These are phyloP conservation scores for Calliphora vomitoria DNA, from an alignment of 2,888 invertebrate species.

Conservation along the genomic window DNA sequence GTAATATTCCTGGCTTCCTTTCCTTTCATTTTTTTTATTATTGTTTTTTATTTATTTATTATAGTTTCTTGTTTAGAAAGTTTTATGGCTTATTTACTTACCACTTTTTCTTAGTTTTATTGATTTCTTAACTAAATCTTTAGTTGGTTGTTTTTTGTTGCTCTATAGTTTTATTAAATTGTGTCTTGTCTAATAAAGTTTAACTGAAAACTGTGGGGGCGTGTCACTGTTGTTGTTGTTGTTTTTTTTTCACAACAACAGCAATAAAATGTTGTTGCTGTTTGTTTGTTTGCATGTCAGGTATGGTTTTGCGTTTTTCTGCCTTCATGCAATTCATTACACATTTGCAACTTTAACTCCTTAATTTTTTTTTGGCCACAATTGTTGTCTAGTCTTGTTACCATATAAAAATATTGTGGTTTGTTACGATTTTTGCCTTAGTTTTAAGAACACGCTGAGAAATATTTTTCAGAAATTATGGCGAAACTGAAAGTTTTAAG, in stretches of 20 bases:
- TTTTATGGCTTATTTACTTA: slow-evolving; percentile 63
- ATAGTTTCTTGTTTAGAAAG: neutral
- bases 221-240: slow-evolving; percentile 51
- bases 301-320: neutral
- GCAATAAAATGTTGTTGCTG: slow-evolving; percentile 18
- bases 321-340: slow-evolving; percentile 15
- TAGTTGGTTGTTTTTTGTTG: slow-evolving; percentile 10
- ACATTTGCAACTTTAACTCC: slow-evolving; percentile 61
- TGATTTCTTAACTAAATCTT: slow-evolving; percentile 48
- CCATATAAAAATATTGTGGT: slow-evolving; percentile 54
- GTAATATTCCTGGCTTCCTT: slow-evolving; percentile 22
- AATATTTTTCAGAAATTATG: neutral
- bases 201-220: slow-evolving; percentile 62
- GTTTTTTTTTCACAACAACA: neutral
- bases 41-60: neutral
- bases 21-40: slow-evolving; percentile 8
- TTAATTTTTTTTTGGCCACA: slow-evolving; percentile 71
- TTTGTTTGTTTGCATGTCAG: slow-evolving; percentile 64
- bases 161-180: slow-evolving; percentile 47
- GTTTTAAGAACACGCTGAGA: slow-evolving; percentile 10
- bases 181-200: slow-evolving; percentile 72
- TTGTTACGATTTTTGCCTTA: slow-evolving; percentile 38
- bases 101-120: slow-evolving; percentile 22
- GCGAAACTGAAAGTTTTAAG: too few relatives aligned
- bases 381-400: slow-evolving; percentile 72